phyloP scores from a whole-genome alignment of 2,113 vertebrate genomes.

The Megatriorchis doriae region DNA sequence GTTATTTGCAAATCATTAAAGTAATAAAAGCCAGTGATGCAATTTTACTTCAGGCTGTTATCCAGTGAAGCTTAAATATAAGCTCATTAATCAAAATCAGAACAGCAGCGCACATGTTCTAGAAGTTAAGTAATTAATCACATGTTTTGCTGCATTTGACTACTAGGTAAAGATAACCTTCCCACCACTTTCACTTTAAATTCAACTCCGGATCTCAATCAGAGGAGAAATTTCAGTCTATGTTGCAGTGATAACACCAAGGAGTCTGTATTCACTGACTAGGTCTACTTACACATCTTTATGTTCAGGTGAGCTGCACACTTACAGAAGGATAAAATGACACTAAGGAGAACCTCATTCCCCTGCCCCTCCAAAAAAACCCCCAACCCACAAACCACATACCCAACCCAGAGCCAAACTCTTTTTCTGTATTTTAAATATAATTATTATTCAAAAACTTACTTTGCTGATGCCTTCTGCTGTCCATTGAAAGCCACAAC shows the following conservation, averaged over 20 bases:
- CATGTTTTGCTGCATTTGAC: neutral
- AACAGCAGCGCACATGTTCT: neutral
- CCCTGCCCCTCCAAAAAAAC: neutral
- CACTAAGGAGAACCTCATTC: neutral
- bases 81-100: neutral
- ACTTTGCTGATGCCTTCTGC: conserved; percentile 63
- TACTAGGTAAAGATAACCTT: neutral
- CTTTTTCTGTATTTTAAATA: neutral
- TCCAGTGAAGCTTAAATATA: neutral
- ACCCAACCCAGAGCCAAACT: neutral
- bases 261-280: neutral
- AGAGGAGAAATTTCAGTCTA: neutral
- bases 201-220: neutral
- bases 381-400: neutral
- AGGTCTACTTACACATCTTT: neutral
- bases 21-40: neutral
- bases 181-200: neutral
- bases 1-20: neutral
- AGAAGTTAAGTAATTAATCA: neutral
- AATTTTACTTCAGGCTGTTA: neutral
- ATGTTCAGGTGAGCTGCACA: neutral
- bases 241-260: neutral
- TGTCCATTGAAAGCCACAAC: conserved; percentile 73
- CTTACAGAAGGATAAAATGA: neutral
- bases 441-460: neutral